Conservation (phyloP, 2,113 vertebrate species). For the Platysteira castanea region DNA sequence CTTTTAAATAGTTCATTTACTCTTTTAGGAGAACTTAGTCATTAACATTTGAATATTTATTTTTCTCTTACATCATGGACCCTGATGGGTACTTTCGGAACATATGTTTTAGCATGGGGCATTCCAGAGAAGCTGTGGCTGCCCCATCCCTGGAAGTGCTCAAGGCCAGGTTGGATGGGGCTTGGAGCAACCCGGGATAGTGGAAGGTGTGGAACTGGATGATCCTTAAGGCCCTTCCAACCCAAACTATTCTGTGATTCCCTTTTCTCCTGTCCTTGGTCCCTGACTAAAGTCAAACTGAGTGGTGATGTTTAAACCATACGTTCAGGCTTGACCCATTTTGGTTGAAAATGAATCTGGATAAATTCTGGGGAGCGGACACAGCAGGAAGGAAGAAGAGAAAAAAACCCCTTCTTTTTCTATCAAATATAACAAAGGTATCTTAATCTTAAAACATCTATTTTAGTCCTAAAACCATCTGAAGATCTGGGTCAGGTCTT, state of each 20-base stretch:
- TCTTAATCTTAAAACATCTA: background rate
- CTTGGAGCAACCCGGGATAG: background rate
- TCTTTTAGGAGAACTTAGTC: background rate
- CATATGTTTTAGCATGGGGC: background rate
- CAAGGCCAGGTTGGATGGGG: background rate
- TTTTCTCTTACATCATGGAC: background rate
- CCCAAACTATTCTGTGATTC: background rate
- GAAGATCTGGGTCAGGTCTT: background rate
- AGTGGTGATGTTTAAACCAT: background rate
- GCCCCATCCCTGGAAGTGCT: background rate
- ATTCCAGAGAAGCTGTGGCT: background rate
- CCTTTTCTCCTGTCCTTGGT: background rate
- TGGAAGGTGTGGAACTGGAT: background rate
- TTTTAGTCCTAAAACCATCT: background rate
- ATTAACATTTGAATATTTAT: background rate
- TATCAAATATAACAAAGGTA: background rate
- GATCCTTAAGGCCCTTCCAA: background rate
- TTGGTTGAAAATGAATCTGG: background rate
- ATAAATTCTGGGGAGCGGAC: background rate
- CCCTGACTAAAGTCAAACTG: background rate
- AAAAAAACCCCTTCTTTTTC: fast-evolving
- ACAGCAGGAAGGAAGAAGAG: background rate
- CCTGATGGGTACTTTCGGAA: background rate
- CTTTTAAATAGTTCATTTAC: background rate
- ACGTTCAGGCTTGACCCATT: background rate